phyloP scores from a whole-genome alignment of 2,888 invertebrate species.

The Acrocera orbiculus region DNA sequence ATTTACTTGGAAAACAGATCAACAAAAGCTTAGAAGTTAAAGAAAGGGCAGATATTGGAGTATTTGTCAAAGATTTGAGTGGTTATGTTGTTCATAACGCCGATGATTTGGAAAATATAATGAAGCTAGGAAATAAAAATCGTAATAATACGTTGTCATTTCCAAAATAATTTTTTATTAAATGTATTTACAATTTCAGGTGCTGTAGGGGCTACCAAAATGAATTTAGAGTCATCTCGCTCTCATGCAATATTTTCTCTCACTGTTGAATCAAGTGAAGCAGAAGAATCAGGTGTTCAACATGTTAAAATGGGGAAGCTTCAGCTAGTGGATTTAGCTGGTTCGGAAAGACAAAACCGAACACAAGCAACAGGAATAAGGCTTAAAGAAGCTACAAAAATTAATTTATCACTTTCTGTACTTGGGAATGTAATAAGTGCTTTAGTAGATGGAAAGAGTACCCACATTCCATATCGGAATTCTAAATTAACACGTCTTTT shows the following conservation, averaged over 20 bases:
- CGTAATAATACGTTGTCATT: conserved; percentile 31
- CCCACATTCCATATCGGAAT: conserved; percentile 95
- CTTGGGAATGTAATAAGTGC: conserved; percentile 97
- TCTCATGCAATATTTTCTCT: conserved; percentile 98
- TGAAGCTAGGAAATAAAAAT: conserved; percentile 93
- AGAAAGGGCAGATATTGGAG: conserved; percentile 89
- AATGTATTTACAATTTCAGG: conserved; percentile 26
- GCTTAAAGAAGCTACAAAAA: conserved; percentile 92
- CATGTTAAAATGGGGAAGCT: conserved; percentile 91
- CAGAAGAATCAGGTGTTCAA: conserved; percentile 61
- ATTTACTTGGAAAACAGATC: conserved; percentile 79
- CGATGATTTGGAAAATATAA: conserved; percentile 83
- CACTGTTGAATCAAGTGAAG: conserved; percentile 87
- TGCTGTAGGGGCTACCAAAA: conserved; percentile 79
- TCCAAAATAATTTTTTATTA: not conserved
- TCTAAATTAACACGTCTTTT: conserved; percentile 86
- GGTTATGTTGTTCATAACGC: conserved; percentile 97
- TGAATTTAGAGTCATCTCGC: conserved; percentile 92
- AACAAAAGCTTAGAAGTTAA: conserved; percentile 77
- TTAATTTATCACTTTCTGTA: conserved; percentile 92
- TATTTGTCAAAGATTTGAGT: conserved; percentile 93
- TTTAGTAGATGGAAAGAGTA: conserved; percentile 90
- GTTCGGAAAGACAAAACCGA: conserved; percentile 93
- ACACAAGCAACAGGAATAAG: conserved; percentile 88
- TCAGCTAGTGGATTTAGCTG: conserved; percentile 94